phyloP scores from a whole-genome alignment of 1,140 invertebrate species.

The Drosophila lowei region DNA sequence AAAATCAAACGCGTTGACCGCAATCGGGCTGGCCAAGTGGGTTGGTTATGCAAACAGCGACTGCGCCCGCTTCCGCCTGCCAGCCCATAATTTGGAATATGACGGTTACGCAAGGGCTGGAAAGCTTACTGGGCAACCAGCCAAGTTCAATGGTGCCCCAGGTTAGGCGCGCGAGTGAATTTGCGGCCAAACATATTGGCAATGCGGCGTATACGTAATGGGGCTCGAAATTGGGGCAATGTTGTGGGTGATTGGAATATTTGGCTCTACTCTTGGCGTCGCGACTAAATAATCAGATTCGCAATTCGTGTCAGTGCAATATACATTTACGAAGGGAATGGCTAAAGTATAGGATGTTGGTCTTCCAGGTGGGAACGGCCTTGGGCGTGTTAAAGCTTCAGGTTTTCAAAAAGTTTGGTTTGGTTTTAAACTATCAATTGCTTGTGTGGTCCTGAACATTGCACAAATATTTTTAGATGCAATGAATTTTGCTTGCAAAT shows the following conservation, averaged over 20 bases:
- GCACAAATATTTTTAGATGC: too few species aligned
- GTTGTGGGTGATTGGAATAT: conserved; percentile 2
- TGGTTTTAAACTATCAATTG: too few species aligned
- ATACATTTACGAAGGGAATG: too few species aligned
- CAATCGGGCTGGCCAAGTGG: conserved; percentile 34
- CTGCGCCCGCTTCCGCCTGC: conserved; percentile 46
- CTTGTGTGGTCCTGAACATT: too few species aligned
- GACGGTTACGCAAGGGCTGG: conserved; percentile 70
- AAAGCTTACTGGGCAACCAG: conserved; percentile 50
- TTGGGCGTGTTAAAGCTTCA: too few species aligned
- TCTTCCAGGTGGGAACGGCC: too few species aligned
- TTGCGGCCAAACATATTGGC: conserved; percentile 16
- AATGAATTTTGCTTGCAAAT: too few species aligned
- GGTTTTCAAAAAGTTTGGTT: too few species aligned
- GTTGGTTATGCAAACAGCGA: conserved; percentile 50
- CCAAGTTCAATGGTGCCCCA: conserved; percentile 66
- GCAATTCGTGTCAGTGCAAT: too few species aligned
- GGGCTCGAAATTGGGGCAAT: conserved; percentile 32
- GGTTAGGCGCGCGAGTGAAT: conserved; percentile 2
- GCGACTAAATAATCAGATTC: too few species aligned
- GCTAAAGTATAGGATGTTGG: too few species aligned
- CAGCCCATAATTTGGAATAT: conserved; percentile 69
- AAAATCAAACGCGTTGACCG: conserved; percentile 6
- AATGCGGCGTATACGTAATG: conserved; percentile 62
- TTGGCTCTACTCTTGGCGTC: too few species aligned